Percentiles rank a stretch among this genome's conserved stretches.
phyloP scores from a whole-genome alignment of 2,113 vertebrate genomes.

The Syngnathus typhle region DNA sequence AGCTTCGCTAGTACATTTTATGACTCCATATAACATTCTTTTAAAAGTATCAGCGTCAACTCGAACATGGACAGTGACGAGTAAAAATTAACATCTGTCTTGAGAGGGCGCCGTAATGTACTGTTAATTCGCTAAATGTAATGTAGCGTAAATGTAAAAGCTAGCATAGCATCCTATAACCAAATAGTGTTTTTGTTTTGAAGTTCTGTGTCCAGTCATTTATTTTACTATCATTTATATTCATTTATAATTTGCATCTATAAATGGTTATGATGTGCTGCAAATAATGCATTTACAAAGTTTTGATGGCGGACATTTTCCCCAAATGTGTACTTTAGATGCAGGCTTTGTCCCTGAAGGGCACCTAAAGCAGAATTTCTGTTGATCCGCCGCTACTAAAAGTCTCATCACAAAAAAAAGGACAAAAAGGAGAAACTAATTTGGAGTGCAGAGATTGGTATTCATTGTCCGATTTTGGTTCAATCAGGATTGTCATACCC shows the following conservation, averaged over 20 bases:
- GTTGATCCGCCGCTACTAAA: conserved; percentile 24
- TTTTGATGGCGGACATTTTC: background rate
- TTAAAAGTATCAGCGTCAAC: background rate
- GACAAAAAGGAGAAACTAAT: conserved; percentile 25
- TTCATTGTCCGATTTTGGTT: conserved; percentile 37
- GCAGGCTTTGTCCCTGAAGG: conserved; percentile 19
- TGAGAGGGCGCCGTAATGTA: background rate
- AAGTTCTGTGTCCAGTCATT: no score
- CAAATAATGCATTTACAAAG: background rate
- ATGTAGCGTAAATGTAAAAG: background rate
- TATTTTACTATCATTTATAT: no score
- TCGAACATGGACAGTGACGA: background rate
- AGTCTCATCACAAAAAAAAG: conserved; percentile 23
- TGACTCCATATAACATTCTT: background rate
- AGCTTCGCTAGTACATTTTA: background rate
- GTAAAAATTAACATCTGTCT: background rate
- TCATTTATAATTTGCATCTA: no score
- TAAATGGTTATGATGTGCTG: background rate
- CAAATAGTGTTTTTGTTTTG: no score
- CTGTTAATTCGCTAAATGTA: background rate
- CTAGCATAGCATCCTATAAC: background rate
- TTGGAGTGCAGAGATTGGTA: conserved; percentile 29
- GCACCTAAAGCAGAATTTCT: conserved; percentile 21
- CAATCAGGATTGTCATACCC: conserved; percentile 33
- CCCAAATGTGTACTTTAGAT: background rate